phyloP scores from a whole-genome alignment of 2,888 invertebrate genomes.

The Autographa gamma region DNA sequence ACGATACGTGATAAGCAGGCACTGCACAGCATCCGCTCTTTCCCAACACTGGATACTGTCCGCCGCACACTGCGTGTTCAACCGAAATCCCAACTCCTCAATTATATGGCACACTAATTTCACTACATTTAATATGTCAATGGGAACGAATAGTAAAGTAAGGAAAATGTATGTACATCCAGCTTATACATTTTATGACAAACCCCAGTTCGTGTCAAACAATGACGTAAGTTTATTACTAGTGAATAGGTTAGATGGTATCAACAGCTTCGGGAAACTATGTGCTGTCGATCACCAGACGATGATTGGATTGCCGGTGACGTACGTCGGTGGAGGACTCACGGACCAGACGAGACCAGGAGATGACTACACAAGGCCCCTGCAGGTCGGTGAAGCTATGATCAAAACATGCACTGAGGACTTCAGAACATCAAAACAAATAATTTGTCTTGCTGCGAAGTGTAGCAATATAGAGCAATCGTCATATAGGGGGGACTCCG shows the following conservation, averaged over 20 bases:
- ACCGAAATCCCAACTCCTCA: neutral
- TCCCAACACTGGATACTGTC: neutral
- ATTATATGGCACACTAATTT: neutral
- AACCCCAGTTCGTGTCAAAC: neutral
- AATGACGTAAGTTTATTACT: neutral
- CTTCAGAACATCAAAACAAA: neutral
- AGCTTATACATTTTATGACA: neutral
- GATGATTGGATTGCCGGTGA: slow-evolving; percentile 19
- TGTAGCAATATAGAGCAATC: neutral
- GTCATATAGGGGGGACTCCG: no score
- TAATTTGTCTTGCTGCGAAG: slow-evolving; percentile 9
- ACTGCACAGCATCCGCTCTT: neutral
- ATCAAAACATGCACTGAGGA: neutral
- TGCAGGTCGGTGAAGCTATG: slow-evolving; percentile 17
- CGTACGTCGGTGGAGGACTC: slow-evolving; percentile 12
- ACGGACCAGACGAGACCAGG: slow-evolving; percentile 1
- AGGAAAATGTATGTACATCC: neutral
- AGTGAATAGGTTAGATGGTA: slow-evolving; percentile 14
- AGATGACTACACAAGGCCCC: neutral
- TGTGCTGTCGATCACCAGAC: slow-evolving; percentile 14
- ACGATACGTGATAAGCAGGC: neutral
- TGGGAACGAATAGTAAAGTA: neutral
- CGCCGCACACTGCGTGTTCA: neutral
- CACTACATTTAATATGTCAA: neutral
- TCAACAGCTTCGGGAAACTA: slow-evolving; percentile 25